These are phyloP conservation scores for Channa argus DNA, from an alignment of 2,113 vertebrate species.

Conservation along the genomic window DNA sequence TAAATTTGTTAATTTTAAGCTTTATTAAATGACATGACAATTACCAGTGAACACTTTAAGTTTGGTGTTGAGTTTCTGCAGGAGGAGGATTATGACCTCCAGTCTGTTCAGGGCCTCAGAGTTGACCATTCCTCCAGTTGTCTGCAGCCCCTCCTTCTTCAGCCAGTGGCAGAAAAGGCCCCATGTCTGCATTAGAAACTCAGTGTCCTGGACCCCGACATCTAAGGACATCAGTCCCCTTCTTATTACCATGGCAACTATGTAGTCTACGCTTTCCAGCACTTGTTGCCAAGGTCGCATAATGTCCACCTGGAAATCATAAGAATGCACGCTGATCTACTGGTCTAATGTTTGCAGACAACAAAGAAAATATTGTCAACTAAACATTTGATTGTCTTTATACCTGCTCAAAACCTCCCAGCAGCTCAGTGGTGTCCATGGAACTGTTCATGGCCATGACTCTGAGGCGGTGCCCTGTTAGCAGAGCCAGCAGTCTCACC, in stretches of 20 bases:
- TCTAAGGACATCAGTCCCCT: slow-evolving; percentile 90
- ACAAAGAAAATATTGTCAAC: background rate
- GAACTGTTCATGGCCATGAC: slow-evolving; percentile 97
- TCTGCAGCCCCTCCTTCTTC: slow-evolving; percentile 86
- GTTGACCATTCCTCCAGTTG: slow-evolving; percentile 82
- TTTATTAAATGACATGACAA: slow-evolving; percentile 2
- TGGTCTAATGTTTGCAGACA: background rate
- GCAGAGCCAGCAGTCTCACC: slow-evolving; percentile 91
- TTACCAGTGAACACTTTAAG: slow-evolving; percentile 90
- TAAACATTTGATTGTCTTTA: background rate
- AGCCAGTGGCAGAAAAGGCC: slow-evolving; percentile 89
- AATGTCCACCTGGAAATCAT: slow-evolving; percentile 87
- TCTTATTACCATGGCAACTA: slow-evolving; percentile 86
- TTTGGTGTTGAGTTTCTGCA: slow-evolving; percentile 94
- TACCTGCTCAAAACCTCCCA: slow-evolving; percentile 98
- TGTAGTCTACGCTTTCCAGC: slow-evolving; percentile 88
- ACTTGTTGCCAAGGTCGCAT: slow-evolving; percentile 92
- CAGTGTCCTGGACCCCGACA: slow-evolving; percentile 88
- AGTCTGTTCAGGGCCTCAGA: slow-evolving; percentile 91
- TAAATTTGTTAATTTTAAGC: background rate
- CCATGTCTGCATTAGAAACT: slow-evolving; percentile 92
- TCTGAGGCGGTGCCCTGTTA: slow-evolving; percentile 90
- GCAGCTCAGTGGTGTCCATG: slow-evolving; percentile 96
- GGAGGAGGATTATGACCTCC: slow-evolving; percentile 90
- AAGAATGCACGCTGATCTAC: background rate